Base-by-base conservation (phyloP, 92 coral and sea anemone genomes). In the Desmophyllum pertusum region DNA sequence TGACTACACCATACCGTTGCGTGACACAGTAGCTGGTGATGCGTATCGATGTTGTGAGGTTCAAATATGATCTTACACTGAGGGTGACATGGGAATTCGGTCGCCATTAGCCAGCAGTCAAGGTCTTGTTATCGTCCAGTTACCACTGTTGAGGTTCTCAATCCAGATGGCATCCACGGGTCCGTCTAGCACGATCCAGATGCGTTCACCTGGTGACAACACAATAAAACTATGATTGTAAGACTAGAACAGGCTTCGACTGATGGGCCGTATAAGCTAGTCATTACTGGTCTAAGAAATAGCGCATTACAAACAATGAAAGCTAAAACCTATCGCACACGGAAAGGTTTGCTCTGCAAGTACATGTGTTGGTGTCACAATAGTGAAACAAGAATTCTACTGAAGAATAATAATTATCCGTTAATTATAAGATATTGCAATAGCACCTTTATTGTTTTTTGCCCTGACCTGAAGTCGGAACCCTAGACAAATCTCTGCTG, bases 1-100 rank as follows among this genome's bases (percentile, higher is more conserved):
- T 93, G 85, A n/a, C n/a, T 93, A 93, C 77, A 93, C 97, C 97
- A 93, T 93, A 3, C 97, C 97, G 88, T 93, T 93, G 68, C 97
- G 92, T 52, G 97, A 93, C 84, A 93, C 97, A 3, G 97, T 93
- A 36, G 97, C 97, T 4, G 97, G 97, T 33, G 97, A 93, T 1
- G 97, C 97, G 48, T 93, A 61, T 93, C 97, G 10, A 93, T 93
- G 84, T 93, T 93, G 89, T 93, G 97, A 25, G 97, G 97, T 50
- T 93, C 97, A 81, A 93, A 93, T 59, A 93, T 89, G 86, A 93
- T 93, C 86, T 93, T 93, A 74, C 97, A 93, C 75, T 93, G 97
- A 21, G 97, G 97, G 4, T n/a, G 94, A 91, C 97, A 93, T 93
- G 39, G 97, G 97, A 31, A 93, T 93, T 40, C 97, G 89, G 74